A percentile compares a stretch with the other conserved stretches of the same genome.
phyloP scores from a whole-genome alignment of 2,888 invertebrate species.

The Volucella inanis region DNA sequence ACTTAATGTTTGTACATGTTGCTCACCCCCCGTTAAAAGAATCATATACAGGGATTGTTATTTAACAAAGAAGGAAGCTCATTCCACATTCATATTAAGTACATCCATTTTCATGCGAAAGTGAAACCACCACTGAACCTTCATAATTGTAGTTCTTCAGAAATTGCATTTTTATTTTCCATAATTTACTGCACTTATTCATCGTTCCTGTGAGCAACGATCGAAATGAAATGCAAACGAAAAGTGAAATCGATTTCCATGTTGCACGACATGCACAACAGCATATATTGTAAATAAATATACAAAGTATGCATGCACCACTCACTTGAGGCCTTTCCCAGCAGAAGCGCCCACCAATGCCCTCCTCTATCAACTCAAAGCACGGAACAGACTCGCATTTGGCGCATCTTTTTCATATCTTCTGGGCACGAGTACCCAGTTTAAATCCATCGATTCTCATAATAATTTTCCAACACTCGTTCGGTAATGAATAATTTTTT shows the following conservation, averaged over 20 bases:
- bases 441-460: neutral
- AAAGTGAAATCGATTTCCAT: conserved; percentile 67
- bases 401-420: conserved; percentile 17
- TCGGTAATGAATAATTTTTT: neutral
- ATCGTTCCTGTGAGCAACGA: conserved; percentile 27
- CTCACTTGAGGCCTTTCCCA: conserved; percentile 20
- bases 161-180: neutral
- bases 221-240: conserved; percentile 39
- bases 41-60: too few species aligned
- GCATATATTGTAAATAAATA: conserved; percentile 8
- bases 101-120: neutral
- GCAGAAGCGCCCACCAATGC: neutral
- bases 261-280: conserved; percentile 29
- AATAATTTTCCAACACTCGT: neutral
- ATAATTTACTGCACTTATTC: conserved; percentile 27
- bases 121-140: neutral
- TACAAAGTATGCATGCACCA: conserved; percentile 4
- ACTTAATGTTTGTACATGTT: too few species aligned
- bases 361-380: neutral
- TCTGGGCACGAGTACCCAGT: conserved; percentile 8
- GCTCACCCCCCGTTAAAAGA: too few species aligned
- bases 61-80: too few species aligned
- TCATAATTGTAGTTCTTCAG: neutral
- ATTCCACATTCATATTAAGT: neutral
- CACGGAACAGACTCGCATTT: conserved; percentile 1